phyloP scores from a whole-genome alignment of 2,888 invertebrate species.

The Gryllus longicercus region DNA sequence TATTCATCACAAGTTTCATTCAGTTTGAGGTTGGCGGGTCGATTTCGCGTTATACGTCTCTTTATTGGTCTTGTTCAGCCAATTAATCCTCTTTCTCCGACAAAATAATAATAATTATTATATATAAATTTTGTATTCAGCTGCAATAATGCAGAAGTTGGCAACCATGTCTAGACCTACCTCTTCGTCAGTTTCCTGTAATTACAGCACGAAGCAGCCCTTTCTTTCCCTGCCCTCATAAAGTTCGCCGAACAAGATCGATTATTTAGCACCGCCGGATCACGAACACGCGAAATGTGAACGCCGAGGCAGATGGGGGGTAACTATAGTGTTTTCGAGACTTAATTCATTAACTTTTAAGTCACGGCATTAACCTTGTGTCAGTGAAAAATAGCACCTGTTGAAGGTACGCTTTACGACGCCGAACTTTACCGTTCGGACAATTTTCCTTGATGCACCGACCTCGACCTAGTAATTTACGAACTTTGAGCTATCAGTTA shows the following conservation, averaged over 20 bases:
- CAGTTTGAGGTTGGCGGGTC: no score
- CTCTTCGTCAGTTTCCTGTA: no score
- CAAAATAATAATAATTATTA: no score
- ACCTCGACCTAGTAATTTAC: neutral
- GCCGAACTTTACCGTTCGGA: neutral
- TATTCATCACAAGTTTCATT: no score
- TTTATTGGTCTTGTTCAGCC: no score
- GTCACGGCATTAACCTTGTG: neutral
- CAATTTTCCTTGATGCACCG: neutral
- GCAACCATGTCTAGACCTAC: no score
- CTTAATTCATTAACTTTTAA: slow-evolving; percentile 5
- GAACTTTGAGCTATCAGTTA: neutral
- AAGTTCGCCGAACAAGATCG: neutral
- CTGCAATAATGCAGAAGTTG: no score
- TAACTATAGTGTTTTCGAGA: neutral
- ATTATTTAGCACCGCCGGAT: neutral
- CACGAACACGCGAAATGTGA: neutral
- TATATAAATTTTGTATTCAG: no score
- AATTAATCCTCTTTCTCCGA: no score
- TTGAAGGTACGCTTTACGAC: neutral
- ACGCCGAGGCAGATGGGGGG: neutral
- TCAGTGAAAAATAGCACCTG: slow-evolving; percentile 17
- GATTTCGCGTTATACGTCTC: no score
- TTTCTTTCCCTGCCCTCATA: neutral
- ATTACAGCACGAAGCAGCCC: no score